Evolutionary conservation across 1,140 invertebrate genomes (phyloP).

Genomic region (Platyura marginata): DNA sequence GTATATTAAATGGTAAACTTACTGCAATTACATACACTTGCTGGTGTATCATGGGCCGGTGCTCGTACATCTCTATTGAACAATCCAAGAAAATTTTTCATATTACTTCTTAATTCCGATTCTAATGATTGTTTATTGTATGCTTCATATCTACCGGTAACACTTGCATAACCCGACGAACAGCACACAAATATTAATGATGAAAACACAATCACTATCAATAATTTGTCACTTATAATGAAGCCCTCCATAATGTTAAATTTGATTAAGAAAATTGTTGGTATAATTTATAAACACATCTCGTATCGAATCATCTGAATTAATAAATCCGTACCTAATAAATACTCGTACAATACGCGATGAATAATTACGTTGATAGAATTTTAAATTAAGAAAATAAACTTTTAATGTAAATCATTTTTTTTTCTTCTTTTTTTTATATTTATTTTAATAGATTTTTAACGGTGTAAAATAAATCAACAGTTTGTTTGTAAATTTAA

Average conservation of each 20-base stretch:
- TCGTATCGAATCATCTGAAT: too few species aligned
- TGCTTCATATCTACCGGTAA: neutral
- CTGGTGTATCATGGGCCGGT: slow-evolving; percentile 23
- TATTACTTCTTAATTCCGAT: neutral
- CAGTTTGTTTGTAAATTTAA: neutral
- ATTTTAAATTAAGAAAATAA: too few species aligned
- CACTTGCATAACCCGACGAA: neutral
- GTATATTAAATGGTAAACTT: too few species aligned
- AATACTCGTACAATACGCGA: too few species aligned
- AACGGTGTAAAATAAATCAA: neutral
- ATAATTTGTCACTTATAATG: neutral
- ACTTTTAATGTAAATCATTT: too few species aligned
- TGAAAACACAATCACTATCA: neutral
- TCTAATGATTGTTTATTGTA: neutral
- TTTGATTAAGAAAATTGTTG: too few species aligned
- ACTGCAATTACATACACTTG: slow-evolving; percentile 23
- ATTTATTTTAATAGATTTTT: neutral
- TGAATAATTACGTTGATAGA: too few species aligned
- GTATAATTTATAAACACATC: too few species aligned
- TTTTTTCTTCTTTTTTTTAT: too few species aligned
- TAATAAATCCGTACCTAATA: too few species aligned
- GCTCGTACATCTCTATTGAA: slow-evolving; percentile 7
- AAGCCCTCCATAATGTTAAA: neutral
- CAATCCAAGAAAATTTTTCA: neutral
- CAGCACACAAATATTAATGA: neutral